phyloP scores from a whole-genome alignment of 1,140 invertebrate genomes.

The Zaprionus tsacasi region DNA sequence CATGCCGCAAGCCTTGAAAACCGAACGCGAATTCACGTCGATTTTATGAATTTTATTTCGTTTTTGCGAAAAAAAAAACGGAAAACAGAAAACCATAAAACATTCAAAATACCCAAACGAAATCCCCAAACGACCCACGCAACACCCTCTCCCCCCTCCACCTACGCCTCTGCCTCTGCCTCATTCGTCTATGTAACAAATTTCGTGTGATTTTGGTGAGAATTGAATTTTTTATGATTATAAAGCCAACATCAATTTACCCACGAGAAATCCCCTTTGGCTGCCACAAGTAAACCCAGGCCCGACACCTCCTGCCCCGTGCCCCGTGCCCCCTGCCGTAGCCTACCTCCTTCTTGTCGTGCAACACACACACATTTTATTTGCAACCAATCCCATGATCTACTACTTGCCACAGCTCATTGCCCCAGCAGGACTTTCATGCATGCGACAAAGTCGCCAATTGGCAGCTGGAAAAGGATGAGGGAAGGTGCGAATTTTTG shows the following conservation, averaged over 20 bases:
- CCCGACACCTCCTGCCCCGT: background rate
- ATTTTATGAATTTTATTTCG: slow-evolving; percentile 75
- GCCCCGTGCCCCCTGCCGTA: background rate
- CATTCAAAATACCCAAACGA: slow-evolving; percentile 66
- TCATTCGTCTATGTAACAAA: slow-evolving; percentile 52
- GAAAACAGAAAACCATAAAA: slow-evolving; percentile 60
- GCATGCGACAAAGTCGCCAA: background rate
- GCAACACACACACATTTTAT: too few species aligned
- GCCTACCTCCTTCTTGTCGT: background rate
- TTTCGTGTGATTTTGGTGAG: slow-evolving; percentile 63
- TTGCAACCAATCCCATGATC: slow-evolving; percentile 43
- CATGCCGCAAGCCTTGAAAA: slow-evolving; percentile 30
- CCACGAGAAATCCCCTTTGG: slow-evolving; percentile 39
- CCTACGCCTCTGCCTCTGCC: background rate
- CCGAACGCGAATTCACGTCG: slow-evolving; percentile 53
- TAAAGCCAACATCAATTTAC: slow-evolving; percentile 69
- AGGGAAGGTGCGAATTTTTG: too few species aligned
- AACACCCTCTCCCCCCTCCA: background rate
- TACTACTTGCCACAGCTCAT: slow-evolving; percentile 1
- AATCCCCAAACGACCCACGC: slow-evolving; percentile 16
- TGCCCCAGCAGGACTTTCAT: background rate
- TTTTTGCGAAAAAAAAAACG: slow-evolving; percentile 41
- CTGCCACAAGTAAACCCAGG: slow-evolving; percentile 10
- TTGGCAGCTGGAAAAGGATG: background rate
- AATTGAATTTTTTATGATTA: slow-evolving; percentile 71